A percentile compares a stretch with the other conserved stretches of the same genome.
phyloP scores from a whole-genome alignment of 2,113 vertebrate genomes.

The Romanogobio albipinnatus region DNA sequence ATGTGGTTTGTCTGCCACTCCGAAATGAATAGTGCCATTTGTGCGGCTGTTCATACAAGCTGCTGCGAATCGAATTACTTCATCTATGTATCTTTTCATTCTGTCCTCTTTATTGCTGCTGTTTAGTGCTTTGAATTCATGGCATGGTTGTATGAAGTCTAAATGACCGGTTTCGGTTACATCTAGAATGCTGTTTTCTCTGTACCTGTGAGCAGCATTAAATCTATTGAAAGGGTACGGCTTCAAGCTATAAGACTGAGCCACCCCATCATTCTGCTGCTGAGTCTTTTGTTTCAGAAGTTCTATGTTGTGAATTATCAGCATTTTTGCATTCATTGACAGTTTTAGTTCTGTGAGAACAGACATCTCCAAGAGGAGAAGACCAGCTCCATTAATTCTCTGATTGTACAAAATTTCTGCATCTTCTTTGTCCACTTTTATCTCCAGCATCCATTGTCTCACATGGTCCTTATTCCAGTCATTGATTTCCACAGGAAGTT shows the following conservation, averaged over 20 bases:
- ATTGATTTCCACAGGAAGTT: slow-evolving; percentile 59
- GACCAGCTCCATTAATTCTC: slow-evolving; percentile 61
- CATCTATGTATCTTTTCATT: slow-evolving; percentile 29
- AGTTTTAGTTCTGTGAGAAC: slow-evolving; percentile 24
- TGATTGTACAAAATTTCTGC: slow-evolving; percentile 61
- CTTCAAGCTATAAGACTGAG: slow-evolving; percentile 34
- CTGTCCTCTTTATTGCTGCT: not conserved
- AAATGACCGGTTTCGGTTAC: slow-evolving; percentile 67
- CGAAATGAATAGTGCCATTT: slow-evolving; percentile 77
- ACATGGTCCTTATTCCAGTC: slow-evolving; percentile 69
- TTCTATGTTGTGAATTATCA: slow-evolving; percentile 64
- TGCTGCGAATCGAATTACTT: slow-evolving; percentile 68
- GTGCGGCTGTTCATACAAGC: slow-evolving; percentile 76
- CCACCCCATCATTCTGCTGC: not conserved
- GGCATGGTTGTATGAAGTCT: slow-evolving; percentile 72
- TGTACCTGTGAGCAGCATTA: slow-evolving; percentile 66
- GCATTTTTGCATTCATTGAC: slow-evolving; percentile 63
- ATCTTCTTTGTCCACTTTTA: slow-evolving; percentile 53
- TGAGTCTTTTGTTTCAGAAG: slow-evolving; percentile 55
- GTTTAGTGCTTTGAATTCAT: slow-evolving; percentile 69
- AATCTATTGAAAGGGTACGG: slow-evolving; percentile 69
- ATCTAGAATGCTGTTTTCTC: slow-evolving; percentile 59
- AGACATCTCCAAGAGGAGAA: slow-evolving; percentile 32
- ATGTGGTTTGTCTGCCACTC: slow-evolving; percentile 71
- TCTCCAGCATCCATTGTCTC: slow-evolving; percentile 58